Evolutionary conservation across 1,140 invertebrate genomes (phyloP), one percentile per base, ranked within the genome.

Genomic region (Pogonus chalceus): DNA sequence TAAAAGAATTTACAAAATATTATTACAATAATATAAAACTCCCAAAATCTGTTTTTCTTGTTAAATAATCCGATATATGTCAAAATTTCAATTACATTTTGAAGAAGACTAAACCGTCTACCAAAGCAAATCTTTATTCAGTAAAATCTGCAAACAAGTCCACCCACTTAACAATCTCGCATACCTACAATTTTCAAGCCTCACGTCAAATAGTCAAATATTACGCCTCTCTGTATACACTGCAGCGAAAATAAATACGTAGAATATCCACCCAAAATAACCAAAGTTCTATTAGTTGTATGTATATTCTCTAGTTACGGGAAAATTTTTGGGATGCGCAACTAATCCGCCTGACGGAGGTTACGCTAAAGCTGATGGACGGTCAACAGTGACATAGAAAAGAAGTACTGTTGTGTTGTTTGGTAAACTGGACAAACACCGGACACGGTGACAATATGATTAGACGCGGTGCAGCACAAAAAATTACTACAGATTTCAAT

Each of bases 41-140:
- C n/a, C n/a, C n/a, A n/a, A n/a, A n/a, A n/a, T n/a, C n/a, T n/a
- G n/a, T n/a, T n/a, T n/a, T n/a, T n/a, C n/a, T n/a, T n/a, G n/a
- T n/a, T n/a, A n/a, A n/a, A n/a, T n/a, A n/a, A n/a, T n/a, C n/a
- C n/a, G n/a, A n/a, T n/a, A n/a, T n/a, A n/a, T n/a, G n/a, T n/a
- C n/a, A n/a, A n/a, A n/a, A n/a, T n/a, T n/a, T n/a, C n/a, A n/a
- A n/a, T n/a, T n/a, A n/a, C n/a, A n/a, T n/a, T n/a, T n/a, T n/a
- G n/a, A n/a, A n/a, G n/a, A n/a, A n/a, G n/a, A n/a, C n/a, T n/a
- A n/a, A n/a, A n/a, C n/a, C n/a, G n/a, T n/a, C n/a, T n/a, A 31
- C 26, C 26, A 31, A 31, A 18, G 37, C 37, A 43, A 43, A 43
- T 43, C 37, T 43, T 43, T 43, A 43, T 43, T 43, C 18, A 43